Percentiles rank a stretch among this genome's conserved stretches.
phyloP scores from a whole-genome alignment of 2,888 invertebrate species.

The Agelastica alni region DNA sequence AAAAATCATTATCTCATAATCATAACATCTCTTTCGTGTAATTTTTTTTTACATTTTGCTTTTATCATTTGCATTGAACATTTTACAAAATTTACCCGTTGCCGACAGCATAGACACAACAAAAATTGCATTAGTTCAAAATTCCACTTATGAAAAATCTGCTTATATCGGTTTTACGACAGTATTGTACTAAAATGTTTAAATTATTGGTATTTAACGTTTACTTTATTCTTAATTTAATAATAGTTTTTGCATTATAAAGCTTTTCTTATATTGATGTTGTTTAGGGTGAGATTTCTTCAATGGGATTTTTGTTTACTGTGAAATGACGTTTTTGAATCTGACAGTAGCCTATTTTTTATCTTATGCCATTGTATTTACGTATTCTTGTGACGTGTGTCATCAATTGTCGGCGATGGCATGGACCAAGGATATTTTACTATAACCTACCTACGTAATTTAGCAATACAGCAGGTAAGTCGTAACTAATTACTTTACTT shows the following conservation, averaged over 20 bases:
- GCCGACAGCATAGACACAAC: not conserved
- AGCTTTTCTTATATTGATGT: too few relatives aligned
- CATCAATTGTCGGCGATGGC: conserved; percentile 42
- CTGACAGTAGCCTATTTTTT: conserved; percentile 20
- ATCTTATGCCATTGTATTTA: conserved; percentile 24
- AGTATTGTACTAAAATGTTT: not conserved
- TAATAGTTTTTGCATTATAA: not conserved
- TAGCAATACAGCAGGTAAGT: conserved; percentile 46
- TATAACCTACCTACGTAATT: conserved; percentile 43
- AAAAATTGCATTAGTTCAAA: not conserved
- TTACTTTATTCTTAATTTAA: not conserved
- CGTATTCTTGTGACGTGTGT: conserved; percentile 39
- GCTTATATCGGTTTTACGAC: not conserved
- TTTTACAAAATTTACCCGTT: not conserved
- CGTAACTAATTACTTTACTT: conserved; percentile 28
- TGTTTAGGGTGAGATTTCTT: too few relatives aligned
- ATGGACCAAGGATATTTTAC: conserved; percentile 40
- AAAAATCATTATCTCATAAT: too few relatives aligned
- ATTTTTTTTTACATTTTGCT: too few relatives aligned
- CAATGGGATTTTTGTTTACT: conserved; percentile 17
- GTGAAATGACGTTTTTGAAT: conserved; percentile 19
- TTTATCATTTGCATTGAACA: too few relatives aligned
- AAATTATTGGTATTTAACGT: not conserved
- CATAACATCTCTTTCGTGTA: too few relatives aligned
- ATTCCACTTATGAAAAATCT: not conserved